phyloP scores from a whole-genome alignment of 1,140 invertebrate species.

The Papilio glaucus region DNA sequence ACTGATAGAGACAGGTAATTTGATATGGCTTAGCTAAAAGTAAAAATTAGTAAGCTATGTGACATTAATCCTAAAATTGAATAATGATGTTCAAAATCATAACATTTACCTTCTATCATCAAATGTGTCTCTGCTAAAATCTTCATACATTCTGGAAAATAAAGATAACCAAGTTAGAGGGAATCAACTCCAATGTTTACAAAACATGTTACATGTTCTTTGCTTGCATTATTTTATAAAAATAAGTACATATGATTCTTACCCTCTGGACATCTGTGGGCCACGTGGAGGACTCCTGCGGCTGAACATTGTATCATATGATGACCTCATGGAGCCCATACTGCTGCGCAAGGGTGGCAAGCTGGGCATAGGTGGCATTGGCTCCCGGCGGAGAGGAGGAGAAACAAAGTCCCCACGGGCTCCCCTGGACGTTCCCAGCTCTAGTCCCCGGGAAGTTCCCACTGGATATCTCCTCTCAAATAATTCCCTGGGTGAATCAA shows the following conservation, averaged over 20 bases:
- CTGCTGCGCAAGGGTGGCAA: conserved; percentile 83
- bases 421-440: conserved; percentile 84
- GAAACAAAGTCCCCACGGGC: conserved; percentile 87
- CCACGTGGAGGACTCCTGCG: conserved; percentile 88
- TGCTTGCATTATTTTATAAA: not conserved
- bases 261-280: conserved; percentile 82
- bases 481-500: conserved; percentile 90
- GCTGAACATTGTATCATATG: conserved; percentile 92
- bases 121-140: conserved; percentile 92
- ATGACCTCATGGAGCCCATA: conserved; percentile 84
- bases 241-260: conserved; percentile 46
- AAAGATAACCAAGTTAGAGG: conserved; percentile 30
- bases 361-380: conserved; percentile 87
- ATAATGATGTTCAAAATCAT: not conserved
- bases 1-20: too few relatives aligned
- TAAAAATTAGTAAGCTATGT: too few relatives aligned
- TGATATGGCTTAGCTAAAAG: too few relatives aligned
- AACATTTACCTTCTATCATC: conserved; percentile 90
- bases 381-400: conserved; percentile 86
- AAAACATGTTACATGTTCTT: conserved; percentile 2
- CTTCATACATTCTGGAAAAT: conserved; percentile 89
- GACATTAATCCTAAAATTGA: not conserved
- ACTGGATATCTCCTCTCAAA: conserved; percentile 91
- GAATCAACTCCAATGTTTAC: conserved; percentile 23
- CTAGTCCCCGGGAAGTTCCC: conserved; percentile 85